These are phyloP conservation scores for Phthorimaea operculella DNA, from an alignment of 1,140 invertebrate genomes.

Conservation along the genomic window DNA sequence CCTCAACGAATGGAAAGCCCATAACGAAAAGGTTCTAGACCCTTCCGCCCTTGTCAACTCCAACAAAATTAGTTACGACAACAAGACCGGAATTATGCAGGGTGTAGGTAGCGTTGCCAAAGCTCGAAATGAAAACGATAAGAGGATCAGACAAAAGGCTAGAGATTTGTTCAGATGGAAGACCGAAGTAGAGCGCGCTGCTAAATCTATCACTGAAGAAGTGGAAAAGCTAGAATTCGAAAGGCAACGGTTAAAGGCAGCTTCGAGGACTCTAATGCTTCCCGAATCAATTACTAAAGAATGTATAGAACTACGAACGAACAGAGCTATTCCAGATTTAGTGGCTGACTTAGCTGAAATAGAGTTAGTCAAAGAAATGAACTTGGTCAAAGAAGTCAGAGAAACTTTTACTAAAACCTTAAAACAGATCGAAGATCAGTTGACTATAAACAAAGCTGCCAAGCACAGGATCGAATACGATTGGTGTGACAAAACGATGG, in stretches of 20 bases:
- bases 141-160: constrained; percentile 70
- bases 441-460: constrained; percentile 78
- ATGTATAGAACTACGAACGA: constrained; percentile 79
- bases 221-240: constrained; percentile 74
- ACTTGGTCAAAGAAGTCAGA: constrained; percentile 74
- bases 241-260: constrained; percentile 72
- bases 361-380: constrained; percentile 79
- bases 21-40: constrained; percentile 72
- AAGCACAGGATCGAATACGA: constrained; percentile 86
- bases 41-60: constrained; percentile 55
- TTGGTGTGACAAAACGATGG: constrained; percentile 89
- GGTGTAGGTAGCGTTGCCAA: constrained; percentile 73
- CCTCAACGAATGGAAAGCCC: constrained; percentile 74
- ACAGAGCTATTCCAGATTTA: constrained; percentile 80
- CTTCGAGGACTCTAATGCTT: constrained; percentile 71
- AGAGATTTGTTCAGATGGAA: constrained; percentile 76
- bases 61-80: constrained; percentile 66
- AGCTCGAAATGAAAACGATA: constrained; percentile 74
- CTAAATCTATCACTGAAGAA: constrained; percentile 74
- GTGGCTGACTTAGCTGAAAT: constrained; percentile 85
- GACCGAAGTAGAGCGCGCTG: constrained; percentile 73
- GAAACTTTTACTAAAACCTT: constrained; percentile 70
- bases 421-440: constrained; percentile 78
- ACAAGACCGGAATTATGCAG: constrained; percentile 69
- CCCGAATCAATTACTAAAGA: constrained; percentile 77